A percentile compares a stretch with the other conserved stretches of the same genome.
phyloP scores from a whole-genome alignment of 2,888 invertebrate genomes.

The Cataglyphis livida region DNA sequence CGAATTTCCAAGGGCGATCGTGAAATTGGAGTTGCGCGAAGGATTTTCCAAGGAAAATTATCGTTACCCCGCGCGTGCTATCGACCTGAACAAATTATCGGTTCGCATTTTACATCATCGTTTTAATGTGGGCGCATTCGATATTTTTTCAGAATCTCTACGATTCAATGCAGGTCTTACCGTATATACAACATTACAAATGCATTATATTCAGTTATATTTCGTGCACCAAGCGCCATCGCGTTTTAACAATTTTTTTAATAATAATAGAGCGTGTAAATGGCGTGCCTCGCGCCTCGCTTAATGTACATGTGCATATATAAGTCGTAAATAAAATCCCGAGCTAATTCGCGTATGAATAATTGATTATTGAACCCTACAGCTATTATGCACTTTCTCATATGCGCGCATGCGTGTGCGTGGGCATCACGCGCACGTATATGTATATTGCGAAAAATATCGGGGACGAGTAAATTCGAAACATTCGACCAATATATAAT shows the following conservation, averaged over 20 bases:
- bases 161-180: not conserved
- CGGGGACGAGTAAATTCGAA: conserved; percentile 1
- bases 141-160: not conserved
- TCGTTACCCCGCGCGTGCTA: conserved; percentile 12
- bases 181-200: not conserved
- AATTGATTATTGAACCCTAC: conserved; percentile 30
- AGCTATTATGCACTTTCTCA: not conserved
- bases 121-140: not conserved
- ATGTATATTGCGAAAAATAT: not conserved
- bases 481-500: not conserved
- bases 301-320: not conserved
- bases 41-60: conserved; percentile 48
- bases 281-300: not conserved
- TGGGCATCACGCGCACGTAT: not conserved
- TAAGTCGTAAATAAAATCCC: not conserved
- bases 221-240: too few relatives aligned
- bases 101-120: not conserved
- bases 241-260: not conserved
- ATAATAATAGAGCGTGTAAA: not conserved
- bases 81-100: conserved; percentile 21
- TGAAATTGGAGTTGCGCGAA: conserved; percentile 34
- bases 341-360: conserved; percentile 1
- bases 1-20: conserved; percentile 38
- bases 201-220: conserved; percentile 13
- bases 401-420: not conserved